These are phyloP conservation scores for Exocentrus adspersus DNA, from an alignment of 2,888 invertebrate species.

Conservation along the genomic window DNA sequence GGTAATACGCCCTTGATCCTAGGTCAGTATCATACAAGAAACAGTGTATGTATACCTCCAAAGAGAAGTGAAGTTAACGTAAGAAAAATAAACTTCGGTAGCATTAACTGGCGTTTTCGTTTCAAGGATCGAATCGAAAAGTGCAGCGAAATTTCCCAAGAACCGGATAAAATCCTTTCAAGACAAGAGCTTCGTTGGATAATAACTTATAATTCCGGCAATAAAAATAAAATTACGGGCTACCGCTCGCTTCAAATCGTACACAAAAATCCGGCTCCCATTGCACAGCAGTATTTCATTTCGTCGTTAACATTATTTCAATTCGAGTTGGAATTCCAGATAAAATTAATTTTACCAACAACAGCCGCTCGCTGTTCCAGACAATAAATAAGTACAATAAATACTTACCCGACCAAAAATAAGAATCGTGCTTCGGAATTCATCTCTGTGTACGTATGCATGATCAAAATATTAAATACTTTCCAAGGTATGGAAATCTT, in stretches of 20 bases:
- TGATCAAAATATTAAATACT: not conserved
- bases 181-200: not conserved
- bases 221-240: not conserved
- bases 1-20: too few relatives aligned
- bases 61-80: too few relatives aligned
- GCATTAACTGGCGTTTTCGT: too few relatives aligned
- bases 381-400: conserved; percentile 3
- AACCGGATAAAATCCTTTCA: not conserved
- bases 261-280: not conserved
- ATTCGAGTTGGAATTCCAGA: not conserved
- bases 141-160: not conserved
- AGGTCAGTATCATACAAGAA: too few relatives aligned
- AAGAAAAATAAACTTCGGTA: too few relatives aligned
- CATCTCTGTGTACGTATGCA: not conserved
- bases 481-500: not conserved
- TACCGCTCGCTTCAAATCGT: not conserved
- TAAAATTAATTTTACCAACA: not conserved
- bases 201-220: not conserved
- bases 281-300: not conserved
- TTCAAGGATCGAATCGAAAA: not conserved
- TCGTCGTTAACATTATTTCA: conserved; percentile 3
- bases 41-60: too few relatives aligned
- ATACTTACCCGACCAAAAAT: not conserved
- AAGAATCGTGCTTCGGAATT: not conserved
- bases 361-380: not conserved